phyloP scores from a whole-genome alignment of 2,113 vertebrate species.

The Lepidothrix coronata region DNA sequence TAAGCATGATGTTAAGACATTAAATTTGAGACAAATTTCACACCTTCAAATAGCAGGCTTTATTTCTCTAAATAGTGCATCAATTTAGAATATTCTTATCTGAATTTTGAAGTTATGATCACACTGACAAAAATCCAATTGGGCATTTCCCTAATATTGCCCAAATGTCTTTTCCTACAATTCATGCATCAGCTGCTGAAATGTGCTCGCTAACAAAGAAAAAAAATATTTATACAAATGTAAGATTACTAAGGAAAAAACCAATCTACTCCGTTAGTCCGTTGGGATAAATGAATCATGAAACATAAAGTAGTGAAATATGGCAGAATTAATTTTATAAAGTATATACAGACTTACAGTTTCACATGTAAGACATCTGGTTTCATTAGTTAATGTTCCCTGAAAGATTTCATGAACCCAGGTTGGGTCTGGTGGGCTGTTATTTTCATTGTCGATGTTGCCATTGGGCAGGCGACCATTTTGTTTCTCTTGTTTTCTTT shows the following conservation, averaged over 20 bases:
- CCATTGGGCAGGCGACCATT: constrained; percentile 90
- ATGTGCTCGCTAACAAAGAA: neutral
- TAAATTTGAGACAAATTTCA: neutral
- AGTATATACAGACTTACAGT: constrained; percentile 70
- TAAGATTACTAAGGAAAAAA: neutral
- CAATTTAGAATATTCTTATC: neutral
- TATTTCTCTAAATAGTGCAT: neutral
- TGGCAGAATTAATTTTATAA: rapidly evolving
- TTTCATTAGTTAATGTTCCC: constrained; percentile 85
- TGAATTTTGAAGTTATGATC: neutral
- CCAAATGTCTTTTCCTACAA: neutral
- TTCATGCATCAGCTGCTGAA: neutral
- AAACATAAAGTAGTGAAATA: neutral
- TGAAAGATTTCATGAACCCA: constrained; percentile 88
- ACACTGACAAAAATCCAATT: neutral
- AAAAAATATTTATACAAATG: neutral
- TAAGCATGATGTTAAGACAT: neutral
- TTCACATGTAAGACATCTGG: constrained; percentile 86
- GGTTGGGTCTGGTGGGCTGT: constrained; percentile 77
- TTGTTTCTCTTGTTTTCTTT: constrained; percentile 93
- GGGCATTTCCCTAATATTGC: neutral
- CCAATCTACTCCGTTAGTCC: neutral
- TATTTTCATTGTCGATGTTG: constrained; percentile 74
- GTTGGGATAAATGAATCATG: neutral
- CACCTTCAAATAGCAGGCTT: neutral